Evolutionary conservation across 2,888 invertebrate species (phyloP).

Genomic region (Neria commutata): DNA sequence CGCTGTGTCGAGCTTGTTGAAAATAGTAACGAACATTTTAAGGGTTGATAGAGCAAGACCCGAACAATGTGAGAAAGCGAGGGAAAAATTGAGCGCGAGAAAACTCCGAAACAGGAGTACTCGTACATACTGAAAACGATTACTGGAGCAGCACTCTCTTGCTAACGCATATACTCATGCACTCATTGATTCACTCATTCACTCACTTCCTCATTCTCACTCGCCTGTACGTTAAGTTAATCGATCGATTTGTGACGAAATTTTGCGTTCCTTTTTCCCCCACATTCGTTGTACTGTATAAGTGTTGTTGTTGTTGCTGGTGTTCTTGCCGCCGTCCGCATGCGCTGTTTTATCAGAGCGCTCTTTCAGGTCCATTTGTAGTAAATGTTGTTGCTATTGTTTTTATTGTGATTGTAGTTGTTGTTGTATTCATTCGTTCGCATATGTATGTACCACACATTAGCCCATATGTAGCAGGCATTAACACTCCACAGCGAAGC

Average conservation of each 20-base stretch:
- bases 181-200: neutral
- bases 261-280: neutral
- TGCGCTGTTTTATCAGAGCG: constrained; percentile 2
- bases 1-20: constrained; percentile 5
- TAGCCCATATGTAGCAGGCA: neutral
- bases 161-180: neutral
- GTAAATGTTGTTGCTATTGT: too few relatives aligned
- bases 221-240: constrained; percentile 22
- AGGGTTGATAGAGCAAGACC: neutral
- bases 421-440: constrained; percentile 7
- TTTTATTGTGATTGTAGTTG: too few relatives aligned
- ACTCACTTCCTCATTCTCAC: neutral
- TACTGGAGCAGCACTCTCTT: neutral
- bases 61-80: neutral
- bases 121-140: too few relatives aligned
- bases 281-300: neutral
- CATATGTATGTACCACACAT: neutral
- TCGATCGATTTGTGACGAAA: constrained; percentile 37
- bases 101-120: too few relatives aligned
- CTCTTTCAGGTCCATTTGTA: constrained; percentile 10
- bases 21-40: neutral
- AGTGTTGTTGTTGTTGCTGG: constrained; percentile 2
- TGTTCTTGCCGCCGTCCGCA: too few relatives aligned
- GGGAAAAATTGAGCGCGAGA: neutral
- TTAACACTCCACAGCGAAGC: neutral